Conservation (phyloP, 2,113 vertebrate genomes). For the Hydrochoerus hydrochaeris region DNA sequence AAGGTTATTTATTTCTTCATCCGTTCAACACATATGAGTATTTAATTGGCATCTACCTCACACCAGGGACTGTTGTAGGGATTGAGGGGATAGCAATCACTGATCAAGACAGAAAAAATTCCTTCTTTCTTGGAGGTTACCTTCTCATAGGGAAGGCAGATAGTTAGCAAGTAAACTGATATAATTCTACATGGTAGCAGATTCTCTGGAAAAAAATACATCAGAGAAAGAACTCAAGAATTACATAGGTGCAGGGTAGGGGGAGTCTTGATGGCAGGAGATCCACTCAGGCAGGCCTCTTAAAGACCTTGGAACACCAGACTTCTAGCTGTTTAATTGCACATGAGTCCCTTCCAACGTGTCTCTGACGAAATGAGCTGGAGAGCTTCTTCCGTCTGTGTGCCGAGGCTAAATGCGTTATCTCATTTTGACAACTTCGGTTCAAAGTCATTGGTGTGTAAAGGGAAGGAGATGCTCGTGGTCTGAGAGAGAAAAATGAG, state of each 20-base stretch:
- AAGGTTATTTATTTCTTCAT: slow-evolving; percentile 40
- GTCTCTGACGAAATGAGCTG: neutral
- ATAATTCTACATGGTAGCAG: neutral
- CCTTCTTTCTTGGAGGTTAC: neutral
- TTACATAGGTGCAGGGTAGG: accelerated
- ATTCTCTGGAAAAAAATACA: neutral
- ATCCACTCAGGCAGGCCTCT: neutral
- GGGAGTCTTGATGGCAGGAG: neutral
- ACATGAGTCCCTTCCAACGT: neutral
- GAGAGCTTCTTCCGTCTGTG: neutral
- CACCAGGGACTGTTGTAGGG: neutral
- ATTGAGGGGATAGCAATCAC: neutral
- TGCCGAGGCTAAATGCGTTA: neutral
- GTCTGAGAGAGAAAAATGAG: neutral
- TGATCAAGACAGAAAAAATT: neutral
- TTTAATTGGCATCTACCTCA: neutral
- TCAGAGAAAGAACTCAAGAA: neutral
- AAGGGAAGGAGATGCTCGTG: neutral
- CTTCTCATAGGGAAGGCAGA: neutral
- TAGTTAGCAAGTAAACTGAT: neutral
- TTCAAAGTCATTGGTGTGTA: neutral
- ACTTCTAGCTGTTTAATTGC: neutral
- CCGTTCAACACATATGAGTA: neutral
- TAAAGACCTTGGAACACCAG: neutral
- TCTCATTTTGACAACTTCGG: neutral